Evolutionary conservation across 2,888 invertebrate species (phyloP), one percentile per base, ranked within the genome.

Genomic region (Opisthograptis luteolata): DNA sequence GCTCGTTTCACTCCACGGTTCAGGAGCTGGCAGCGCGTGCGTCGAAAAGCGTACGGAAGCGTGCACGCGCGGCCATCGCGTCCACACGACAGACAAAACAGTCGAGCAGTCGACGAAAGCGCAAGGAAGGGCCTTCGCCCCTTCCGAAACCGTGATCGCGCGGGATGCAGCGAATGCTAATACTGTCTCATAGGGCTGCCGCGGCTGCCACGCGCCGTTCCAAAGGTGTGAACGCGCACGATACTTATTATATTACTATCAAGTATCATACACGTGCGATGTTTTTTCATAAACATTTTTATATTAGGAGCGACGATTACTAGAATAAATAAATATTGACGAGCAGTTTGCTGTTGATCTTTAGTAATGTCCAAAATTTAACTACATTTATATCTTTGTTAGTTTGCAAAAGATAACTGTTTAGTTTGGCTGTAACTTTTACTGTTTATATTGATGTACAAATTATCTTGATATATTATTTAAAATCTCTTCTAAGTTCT

Each of bases 131-230:
- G 85, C 84, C 83, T 81, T 82, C 81, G 83, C 83, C 89, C 88
- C 87, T 87, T 87, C 87, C 83, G 86, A 85, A 81, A 78, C 81
- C 78, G 79, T 87, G 86, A 84, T 82, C 87, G 83, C 79, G 78
- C 76, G 84, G 82, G 87, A 89, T 88, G 86, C 87, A 87, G 83
- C 76, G 73, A 83, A 84, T 84, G 81, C 78, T 84, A 83, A 86
- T 80, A 80, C 76, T 27, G 27, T 28, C 47, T 52, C 56, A 46
- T 71, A 77, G 76, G 76, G 78, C 64, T 78, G 76, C 58, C 68
- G 17, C 63, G 37, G 7, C 13, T 25, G 32, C 22, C 42, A 41
- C 45, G 44, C 22, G 50, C 53, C 47, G 17, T 41, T 54, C 43
- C 48, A 51, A 37, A 5, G 2, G 14, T 45, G 37, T 58, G 49